phyloP scores from a whole-genome alignment of 1,140 invertebrate species.

The Drosophila nikananu region DNA sequence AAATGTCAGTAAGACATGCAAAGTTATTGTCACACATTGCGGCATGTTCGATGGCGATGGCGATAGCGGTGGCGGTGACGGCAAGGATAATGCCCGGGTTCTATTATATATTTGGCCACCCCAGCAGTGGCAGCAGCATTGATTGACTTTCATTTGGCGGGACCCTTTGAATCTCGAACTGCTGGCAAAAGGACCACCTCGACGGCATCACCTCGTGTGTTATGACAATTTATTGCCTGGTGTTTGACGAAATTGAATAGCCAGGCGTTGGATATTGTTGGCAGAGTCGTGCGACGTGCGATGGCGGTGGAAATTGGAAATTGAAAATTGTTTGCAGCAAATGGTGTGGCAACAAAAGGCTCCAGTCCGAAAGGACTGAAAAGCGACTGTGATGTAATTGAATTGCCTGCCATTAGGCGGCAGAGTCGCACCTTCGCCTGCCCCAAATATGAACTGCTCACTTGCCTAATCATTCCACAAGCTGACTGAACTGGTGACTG shows the following conservation, averaged over 20 bases:
- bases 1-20: slow-evolving; percentile 81
- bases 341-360: slow-evolving; percentile 35
- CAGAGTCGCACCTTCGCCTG: slow-evolving; percentile 28
- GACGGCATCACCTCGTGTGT: slow-evolving; percentile 45
- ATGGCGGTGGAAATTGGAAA: slow-evolving; percentile 63
- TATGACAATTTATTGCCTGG: slow-evolving; percentile 74
- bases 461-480: slow-evolving; percentile 27
- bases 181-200: slow-evolving; percentile 13
- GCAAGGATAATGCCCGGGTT: slow-evolving; percentile 34
- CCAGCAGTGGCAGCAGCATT: slow-evolving; percentile 31
- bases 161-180: slow-evolving; percentile 37
- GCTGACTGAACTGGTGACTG: neutral
- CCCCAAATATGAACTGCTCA: slow-evolving; percentile 17
- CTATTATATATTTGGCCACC: slow-evolving; percentile 36
- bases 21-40: slow-evolving; percentile 76
- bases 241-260: slow-evolving; percentile 79
- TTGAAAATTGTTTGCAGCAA: slow-evolving; percentile 52
- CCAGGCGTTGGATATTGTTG: slow-evolving; percentile 34
- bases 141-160: slow-evolving; percentile 30
- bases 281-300: slow-evolving; percentile 15
- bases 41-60: slow-evolving; percentile 57
- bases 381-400: slow-evolving; percentile 29
- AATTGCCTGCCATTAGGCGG: slow-evolving; percentile 48
- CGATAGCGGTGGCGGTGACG: slow-evolving; percentile 44
- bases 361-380: slow-evolving; percentile 6